Percentiles rank a stretch among this genome's conserved stretches.
These are phyloP conservation scores for Physocephala rufipes DNA, from an alignment of 2,888 invertebrate genomes.

Conservation along the genomic window DNA sequence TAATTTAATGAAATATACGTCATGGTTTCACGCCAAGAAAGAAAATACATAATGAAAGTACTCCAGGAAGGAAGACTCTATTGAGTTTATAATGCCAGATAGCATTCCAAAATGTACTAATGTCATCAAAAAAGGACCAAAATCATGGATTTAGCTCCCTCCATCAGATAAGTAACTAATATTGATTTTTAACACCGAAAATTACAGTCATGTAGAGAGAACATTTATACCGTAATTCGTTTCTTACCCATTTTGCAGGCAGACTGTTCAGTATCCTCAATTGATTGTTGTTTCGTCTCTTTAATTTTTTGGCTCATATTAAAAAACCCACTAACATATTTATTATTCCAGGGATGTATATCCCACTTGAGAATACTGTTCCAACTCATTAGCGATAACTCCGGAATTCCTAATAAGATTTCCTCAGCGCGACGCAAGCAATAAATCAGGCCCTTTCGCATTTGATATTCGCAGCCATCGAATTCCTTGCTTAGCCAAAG, in stretches of 20 bases:
- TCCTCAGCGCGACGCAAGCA: constrained; percentile 47
- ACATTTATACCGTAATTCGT: neutral
- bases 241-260: constrained; percentile 19
- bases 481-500: constrained; percentile 59
- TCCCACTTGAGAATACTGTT: constrained; percentile 50
- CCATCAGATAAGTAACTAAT: too few species aligned
- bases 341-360: constrained; percentile 52
- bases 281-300: constrained; percentile 1
- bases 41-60: too few species aligned
- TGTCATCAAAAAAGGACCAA: too few species aligned
- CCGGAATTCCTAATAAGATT: constrained; percentile 47
- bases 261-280: constrained; percentile 21
- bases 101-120: too few species aligned
- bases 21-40: too few species aligned
- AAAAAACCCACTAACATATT: constrained; percentile 50
- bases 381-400: constrained; percentile 54
- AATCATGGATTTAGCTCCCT: too few species aligned
- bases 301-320: neutral
- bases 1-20: too few species aligned
- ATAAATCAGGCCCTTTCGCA: constrained; percentile 48
- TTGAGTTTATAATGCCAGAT: too few species aligned
- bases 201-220: neutral
- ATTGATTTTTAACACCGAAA: too few species aligned
- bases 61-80: too few species aligned
- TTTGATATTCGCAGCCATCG: constrained; percentile 46